A percentile compares a stretch with the other conserved stretches of the same genome.
Evolutionary conservation across 2,113 vertebrate genomes (phyloP).

Genomic region (Eublepharis macularius): DNA sequence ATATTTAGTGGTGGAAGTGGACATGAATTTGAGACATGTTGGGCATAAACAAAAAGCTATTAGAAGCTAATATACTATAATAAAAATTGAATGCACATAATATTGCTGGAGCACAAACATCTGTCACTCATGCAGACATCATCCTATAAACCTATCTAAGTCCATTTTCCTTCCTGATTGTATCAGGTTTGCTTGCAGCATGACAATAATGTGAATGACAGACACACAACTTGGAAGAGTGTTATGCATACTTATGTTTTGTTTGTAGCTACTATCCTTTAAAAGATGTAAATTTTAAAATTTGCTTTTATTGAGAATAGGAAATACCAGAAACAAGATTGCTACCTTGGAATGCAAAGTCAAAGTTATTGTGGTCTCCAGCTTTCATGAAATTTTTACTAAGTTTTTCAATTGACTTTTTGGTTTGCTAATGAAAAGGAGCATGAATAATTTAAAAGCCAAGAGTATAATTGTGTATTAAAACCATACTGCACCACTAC

Average conservation of each 20-base stretch:
- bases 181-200: constrained; percentile 56
- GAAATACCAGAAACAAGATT: constrained; percentile 29
- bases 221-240: constrained; percentile 9
- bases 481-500: constrained; percentile 31
- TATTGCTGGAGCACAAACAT: constrained; percentile 68
- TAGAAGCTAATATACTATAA: constrained; percentile 73
- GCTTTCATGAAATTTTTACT: constrained; percentile 76
- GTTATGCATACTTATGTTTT: constrained; percentile 61
- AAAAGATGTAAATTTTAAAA: constrained; percentile 71
- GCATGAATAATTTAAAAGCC: constrained; percentile 71
- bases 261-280: constrained; percentile 55
- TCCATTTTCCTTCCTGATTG: constrained; percentile 67
- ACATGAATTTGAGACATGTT: constrained; percentile 60
- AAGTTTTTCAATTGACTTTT: constrained; percentile 72
- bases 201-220: constrained; percentile 72
- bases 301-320: constrained; percentile 65
- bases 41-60: constrained; percentile 69
- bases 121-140: constrained; percentile 69
- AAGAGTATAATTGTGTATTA: constrained; percentile 32
- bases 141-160: constrained; percentile 65
- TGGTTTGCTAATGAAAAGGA: constrained; percentile 72
- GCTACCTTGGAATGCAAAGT: constrained; percentile 48
- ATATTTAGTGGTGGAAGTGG: constrained; percentile 13
- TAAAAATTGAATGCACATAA: constrained; percentile 66
- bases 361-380: constrained; percentile 56